Evolutionary conservation across 1,140 invertebrate species (phyloP).

Genomic region (Penaeus japonicus): DNA sequence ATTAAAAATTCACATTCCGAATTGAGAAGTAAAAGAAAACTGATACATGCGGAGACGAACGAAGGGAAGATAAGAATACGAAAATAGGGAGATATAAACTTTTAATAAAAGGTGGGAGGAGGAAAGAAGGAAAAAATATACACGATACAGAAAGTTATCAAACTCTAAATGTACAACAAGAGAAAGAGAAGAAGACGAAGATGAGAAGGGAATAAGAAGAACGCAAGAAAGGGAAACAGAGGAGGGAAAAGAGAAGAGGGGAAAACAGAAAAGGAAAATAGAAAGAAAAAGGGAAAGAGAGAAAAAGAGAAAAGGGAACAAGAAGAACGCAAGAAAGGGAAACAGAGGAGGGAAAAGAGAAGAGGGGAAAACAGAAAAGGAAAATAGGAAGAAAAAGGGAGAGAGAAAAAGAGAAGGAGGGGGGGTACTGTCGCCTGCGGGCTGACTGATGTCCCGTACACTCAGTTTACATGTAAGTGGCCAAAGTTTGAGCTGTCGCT

Average conservation of each 20-base stretch:
- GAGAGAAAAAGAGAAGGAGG: neutral
- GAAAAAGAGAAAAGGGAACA: neutral
- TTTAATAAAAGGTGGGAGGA: neutral
- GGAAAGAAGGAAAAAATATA: neutral
- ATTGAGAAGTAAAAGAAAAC: too few species aligned
- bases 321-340: neutral
- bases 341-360: neutral
- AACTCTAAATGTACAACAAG: neutral
- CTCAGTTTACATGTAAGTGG: conserved; percentile 33
- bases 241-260: too few species aligned
- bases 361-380: neutral
- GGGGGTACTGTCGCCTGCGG: neutral
- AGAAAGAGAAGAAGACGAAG: too few species aligned
- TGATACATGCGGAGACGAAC: too few species aligned
- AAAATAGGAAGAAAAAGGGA: neutral
- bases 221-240: too few species aligned
- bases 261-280: neutral
- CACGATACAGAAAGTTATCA: neutral
- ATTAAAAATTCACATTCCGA: too few species aligned
- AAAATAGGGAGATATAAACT: too few species aligned
- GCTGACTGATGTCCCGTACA: neutral
- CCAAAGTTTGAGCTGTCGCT: neutral
- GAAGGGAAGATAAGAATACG: too few species aligned
- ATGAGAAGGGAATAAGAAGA: too few species aligned
- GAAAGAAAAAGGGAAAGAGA: neutral